Evolutionary conservation across 2,797 vertebrate species (phyloP), one percentile per base, ranked within the genome.

Genomic region (Emydoidea blandingii): DNA sequence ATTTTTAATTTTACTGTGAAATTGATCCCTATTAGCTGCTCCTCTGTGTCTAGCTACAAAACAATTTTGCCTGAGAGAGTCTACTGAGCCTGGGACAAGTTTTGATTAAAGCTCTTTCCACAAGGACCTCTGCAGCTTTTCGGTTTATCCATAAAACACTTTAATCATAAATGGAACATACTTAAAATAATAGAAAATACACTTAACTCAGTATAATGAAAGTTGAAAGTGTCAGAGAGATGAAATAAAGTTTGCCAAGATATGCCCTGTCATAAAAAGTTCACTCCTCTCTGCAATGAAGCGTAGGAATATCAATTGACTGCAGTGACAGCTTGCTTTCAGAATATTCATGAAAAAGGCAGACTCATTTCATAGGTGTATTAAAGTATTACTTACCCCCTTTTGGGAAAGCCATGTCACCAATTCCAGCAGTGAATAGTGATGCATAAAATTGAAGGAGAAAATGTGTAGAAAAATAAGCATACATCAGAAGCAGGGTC

Each of bases 401-500:
- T 99, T 98, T 99, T 98, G 98, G 98, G 98, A 98, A 97, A 98
- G 98, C 98, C 98, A 98, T 98, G 98, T 98, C 98, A 98, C 98
- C 98, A 98, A 97, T 98, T 96, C 98, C 98, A 98, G 98, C 98
- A 98, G 98, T 98, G 98, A 98, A 99, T 98, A 98, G 98, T 98
- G 98, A 98, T 98, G 98, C 98, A 98, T 98, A 99, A 99, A 99
- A 99, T 99, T 99, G 98, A 99, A 99, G 99, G 98, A 99, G 98
- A 97, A 99, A 99, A 99, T 98, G 99, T 99, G 98, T 99, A 99
- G 99, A 99, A 99, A 99, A 99, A 99, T 99, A 99, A 99, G 99
- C 99, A 99, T 99, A 99, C 99, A 99, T 99, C 99, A 99, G 99
- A 99, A 98, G 98, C 99, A 97, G 98, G 99, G 99, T 99, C 99